Evolutionary conservation across 2,797 vertebrate species (phyloP).

Genomic region (Rhodeus uyekii): DNA sequence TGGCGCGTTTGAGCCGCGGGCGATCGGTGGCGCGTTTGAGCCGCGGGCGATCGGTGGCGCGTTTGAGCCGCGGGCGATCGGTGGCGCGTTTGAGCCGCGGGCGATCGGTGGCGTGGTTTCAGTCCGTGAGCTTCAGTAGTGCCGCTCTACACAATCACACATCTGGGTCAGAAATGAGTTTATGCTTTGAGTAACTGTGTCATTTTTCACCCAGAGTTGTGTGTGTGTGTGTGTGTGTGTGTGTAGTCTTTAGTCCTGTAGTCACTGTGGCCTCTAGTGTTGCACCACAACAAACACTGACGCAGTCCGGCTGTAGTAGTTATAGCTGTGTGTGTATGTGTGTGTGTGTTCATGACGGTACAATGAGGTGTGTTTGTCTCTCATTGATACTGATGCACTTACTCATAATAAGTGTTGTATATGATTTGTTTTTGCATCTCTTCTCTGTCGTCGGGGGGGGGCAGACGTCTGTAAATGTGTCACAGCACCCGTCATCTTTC

Average conservation of each 20-base stretch:
- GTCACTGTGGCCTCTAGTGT: slow-evolving; percentile 17
- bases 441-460: background rate
- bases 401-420: slow-evolving; percentile 40
- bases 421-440: slow-evolving; percentile 26
- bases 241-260: slow-evolving; percentile 6
- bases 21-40: no score
- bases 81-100: no score
- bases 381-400: slow-evolving; percentile 48
- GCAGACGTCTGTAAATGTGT: background rate
- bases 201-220: slow-evolving; percentile 26
- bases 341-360: slow-evolving; percentile 39
- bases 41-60: no score
- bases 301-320: slow-evolving; percentile 4
- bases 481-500: background rate
- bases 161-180: slow-evolving; percentile 24
- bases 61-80: no score
- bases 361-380: slow-evolving; percentile 15
- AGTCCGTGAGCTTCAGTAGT: slow-evolving; percentile 37
- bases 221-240: slow-evolving; percentile 25
- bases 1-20: no score
- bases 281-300: slow-evolving; percentile 22
- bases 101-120: slow-evolving; percentile 41
- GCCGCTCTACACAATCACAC: slow-evolving; percentile 11
- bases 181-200: no score
- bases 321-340: slow-evolving; percentile 23